Evolutionary conservation across 2,888 invertebrate genomes (phyloP).

Genomic region (Cryptocephalus primarius): DNA sequence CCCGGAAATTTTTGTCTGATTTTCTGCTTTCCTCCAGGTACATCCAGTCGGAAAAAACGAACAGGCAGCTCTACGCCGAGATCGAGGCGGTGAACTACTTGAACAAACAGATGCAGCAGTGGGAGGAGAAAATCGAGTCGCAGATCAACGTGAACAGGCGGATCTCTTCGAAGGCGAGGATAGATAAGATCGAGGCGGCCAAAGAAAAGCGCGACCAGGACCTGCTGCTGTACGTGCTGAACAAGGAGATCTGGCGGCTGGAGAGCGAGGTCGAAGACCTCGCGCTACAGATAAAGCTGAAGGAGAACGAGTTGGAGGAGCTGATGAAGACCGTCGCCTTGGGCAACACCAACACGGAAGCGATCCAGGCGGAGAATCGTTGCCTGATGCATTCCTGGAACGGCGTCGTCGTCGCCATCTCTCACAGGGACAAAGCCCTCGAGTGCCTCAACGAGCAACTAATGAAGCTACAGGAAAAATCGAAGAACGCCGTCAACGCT

Average conservation of each 20-base stretch:
- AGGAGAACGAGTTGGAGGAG: constrained; percentile 50
- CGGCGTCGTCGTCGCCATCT: constrained; percentile 58
- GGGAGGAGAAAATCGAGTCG: constrained; percentile 53
- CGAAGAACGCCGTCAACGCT: constrained; percentile 35
- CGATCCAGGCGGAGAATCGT: constrained; percentile 56
- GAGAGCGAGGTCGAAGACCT: constrained; percentile 55
- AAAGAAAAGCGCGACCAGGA: constrained; percentile 49
- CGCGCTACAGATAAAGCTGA: constrained; percentile 53
- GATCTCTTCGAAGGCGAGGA: constrained; percentile 52
- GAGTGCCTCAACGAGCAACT: constrained; percentile 47
- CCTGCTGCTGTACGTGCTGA: constrained; percentile 47
- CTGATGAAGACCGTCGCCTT: constrained; percentile 50
- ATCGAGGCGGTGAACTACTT: constrained; percentile 46
- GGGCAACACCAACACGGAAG: constrained; percentile 63
- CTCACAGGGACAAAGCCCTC: constrained; percentile 55
- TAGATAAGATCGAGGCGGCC: constrained; percentile 43
- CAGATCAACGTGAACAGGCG: constrained; percentile 52
- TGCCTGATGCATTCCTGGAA: constrained; percentile 64
- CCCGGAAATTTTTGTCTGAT: no score
- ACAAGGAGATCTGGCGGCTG: constrained; percentile 58
- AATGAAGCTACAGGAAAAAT: constrained; percentile 35
- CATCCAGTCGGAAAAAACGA: constrained; percentile 23
- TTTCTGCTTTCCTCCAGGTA: not conserved
- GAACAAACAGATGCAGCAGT: constrained; percentile 46
- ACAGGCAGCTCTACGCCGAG: constrained; percentile 46